Evolutionary conservation across 2,113 vertebrate species (phyloP).

Genomic region (Macroglossus sobrinus): DNA sequence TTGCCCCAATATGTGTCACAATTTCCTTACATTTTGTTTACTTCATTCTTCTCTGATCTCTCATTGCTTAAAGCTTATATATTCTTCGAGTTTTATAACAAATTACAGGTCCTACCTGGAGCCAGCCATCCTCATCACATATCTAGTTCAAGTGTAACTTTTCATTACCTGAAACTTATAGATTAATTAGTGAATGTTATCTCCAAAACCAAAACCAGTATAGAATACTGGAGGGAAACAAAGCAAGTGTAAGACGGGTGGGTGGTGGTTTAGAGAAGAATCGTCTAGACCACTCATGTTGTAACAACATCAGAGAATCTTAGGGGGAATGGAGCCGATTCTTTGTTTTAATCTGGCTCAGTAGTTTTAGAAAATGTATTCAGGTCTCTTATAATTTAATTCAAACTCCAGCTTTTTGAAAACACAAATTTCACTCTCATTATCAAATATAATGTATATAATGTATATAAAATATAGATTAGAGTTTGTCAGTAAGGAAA

Average conservation of each 20-base stretch:
- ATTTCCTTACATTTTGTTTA: neutral
- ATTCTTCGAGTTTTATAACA: neutral
- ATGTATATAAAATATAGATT: neutral
- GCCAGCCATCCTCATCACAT: neutral
- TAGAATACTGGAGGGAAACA: neutral
- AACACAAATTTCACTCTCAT: neutral
- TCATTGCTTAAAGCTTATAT: neutral
- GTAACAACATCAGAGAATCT: neutral
- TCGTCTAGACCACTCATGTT: neutral
- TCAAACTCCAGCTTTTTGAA: neutral
- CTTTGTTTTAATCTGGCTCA: neutral
- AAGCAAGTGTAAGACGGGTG: neutral
- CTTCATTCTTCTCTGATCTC: neutral
- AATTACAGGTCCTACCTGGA: neutral
- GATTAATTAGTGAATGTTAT: neutral
- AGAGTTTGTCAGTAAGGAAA: neutral
- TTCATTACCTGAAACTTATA: neutral
- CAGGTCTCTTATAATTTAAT: neutral
- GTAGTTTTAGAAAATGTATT: neutral
- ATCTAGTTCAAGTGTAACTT: neutral
- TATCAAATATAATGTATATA: too few relatives aligned
- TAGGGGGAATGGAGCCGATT: neutral
- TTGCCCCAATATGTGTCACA: neutral
- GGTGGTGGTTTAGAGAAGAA: neutral
- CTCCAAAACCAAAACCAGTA: neutral